These are phyloP conservation scores for Dolichomitus sp. DNA, from an alignment of 2,888 invertebrate genomes.

Conservation along the genomic window DNA sequence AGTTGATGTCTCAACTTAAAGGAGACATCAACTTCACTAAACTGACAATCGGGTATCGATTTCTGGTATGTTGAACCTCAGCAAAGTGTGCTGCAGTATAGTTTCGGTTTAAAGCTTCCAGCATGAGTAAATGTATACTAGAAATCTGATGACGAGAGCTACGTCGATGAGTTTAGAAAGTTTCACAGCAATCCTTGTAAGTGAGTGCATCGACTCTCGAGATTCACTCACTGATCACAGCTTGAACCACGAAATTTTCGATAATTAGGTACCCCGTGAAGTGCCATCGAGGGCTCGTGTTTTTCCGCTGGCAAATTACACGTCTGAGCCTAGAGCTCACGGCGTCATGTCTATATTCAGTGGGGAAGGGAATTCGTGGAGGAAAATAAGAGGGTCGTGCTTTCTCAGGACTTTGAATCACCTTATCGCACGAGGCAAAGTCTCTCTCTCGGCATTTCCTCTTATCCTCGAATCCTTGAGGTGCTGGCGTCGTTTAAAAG, in stretches of 20 bases:
- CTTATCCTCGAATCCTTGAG: constrained; percentile 57
- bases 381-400: constrained; percentile 37
- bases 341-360: background rate
- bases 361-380: constrained; percentile 14
- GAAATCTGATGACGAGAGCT: constrained; percentile 48
- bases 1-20: background rate
- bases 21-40: constrained; percentile 6
- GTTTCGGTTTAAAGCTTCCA: constrained; percentile 16
- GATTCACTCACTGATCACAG: constrained; percentile 19
- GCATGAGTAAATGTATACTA: constrained; percentile 16
- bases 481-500: constrained; percentile 56
- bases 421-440: constrained; percentile 50
- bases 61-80: background rate
- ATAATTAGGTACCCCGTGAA: constrained; percentile 27
- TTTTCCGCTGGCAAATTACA: constrained; percentile 18
- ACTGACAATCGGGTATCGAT: constrained; percentile 12
- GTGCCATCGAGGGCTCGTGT: constrained; percentile 63
- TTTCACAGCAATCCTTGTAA: constrained; percentile 13
- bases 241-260: constrained; percentile 37
- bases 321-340: constrained; percentile 2
- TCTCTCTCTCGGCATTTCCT: constrained; percentile 51
- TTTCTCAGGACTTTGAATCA: constrained; percentile 46
- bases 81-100: background rate
- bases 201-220: constrained; percentile 26
- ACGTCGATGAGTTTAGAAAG: constrained; percentile 43